Conservation (phyloP, 1,140 invertebrate genomes). For the Procambarus clarkii region DNA sequence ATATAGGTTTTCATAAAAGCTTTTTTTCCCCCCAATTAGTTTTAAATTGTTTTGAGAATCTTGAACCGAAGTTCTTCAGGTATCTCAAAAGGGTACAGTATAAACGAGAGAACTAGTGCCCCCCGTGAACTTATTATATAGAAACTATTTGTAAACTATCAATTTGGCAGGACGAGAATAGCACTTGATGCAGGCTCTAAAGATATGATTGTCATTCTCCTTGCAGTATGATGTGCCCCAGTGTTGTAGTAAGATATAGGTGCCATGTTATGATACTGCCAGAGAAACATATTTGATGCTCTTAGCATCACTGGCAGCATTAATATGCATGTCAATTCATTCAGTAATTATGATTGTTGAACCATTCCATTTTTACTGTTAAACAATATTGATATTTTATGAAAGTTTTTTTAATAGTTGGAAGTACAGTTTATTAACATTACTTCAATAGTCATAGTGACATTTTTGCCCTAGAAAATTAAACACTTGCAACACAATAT, state of each 20-base stretch:
- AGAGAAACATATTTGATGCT: constrained; percentile 6
- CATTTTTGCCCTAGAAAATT: no score
- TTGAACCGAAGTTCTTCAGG: neutral
- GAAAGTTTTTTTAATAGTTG: neutral
- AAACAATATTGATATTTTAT: neutral
- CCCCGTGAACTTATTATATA: neutral
- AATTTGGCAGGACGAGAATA: neutral
- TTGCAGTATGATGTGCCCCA: constrained; percentile 45
- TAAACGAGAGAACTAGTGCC: neutral
- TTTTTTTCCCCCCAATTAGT: neutral
- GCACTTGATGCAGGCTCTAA: constrained; percentile 11
- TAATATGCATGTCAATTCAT: neutral
- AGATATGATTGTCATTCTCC: constrained; percentile 37
- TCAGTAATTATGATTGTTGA: neutral
- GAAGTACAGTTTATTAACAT: neutral
- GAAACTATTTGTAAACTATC: neutral
- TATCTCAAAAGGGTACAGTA: neutral
- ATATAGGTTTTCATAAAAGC: neutral
- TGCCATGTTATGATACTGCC: constrained; percentile 15
- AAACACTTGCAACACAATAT: no score
- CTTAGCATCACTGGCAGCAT: neutral
- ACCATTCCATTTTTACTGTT: constrained; percentile 23
- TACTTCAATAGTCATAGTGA: no score
- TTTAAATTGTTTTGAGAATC: constrained; percentile 13
- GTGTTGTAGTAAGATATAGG: constrained; percentile 7